Percentiles rank a stretch among this genome's conserved stretches.
These are phyloP conservation scores for Metellina segmentata DNA, from an alignment of 2,888 invertebrate genomes.

Conservation along the genomic window DNA sequence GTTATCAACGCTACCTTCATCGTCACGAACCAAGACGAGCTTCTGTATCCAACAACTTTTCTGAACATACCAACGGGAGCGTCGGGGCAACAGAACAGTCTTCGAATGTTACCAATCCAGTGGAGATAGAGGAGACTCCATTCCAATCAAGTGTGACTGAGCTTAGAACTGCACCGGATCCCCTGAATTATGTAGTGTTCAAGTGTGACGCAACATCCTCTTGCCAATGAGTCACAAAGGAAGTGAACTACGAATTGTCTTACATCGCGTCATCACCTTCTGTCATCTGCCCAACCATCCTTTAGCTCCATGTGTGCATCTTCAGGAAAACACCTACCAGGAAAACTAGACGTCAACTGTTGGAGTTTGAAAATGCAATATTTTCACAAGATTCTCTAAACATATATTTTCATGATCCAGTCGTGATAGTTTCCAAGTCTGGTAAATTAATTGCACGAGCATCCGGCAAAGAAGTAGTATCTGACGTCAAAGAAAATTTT, in stretches of 20 bases:
- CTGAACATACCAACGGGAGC: not conserved
- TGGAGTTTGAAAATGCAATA: too few relatives aligned
- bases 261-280: too few relatives aligned
- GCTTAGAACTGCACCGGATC: constrained; percentile 14
- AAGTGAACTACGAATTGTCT: too few relatives aligned
- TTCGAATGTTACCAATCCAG: constrained; percentile 6
- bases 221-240: too few relatives aligned
- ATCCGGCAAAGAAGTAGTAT: not conserved
- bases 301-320: too few relatives aligned
- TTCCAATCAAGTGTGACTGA: too few relatives aligned
- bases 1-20: not conserved
- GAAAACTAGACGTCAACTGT: too few relatives aligned
- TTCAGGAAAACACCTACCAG: too few relatives aligned
- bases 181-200: not conserved
- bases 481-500: not conserved
- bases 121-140: too few relatives aligned
- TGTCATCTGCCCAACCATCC: too few relatives aligned
- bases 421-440: not conserved
- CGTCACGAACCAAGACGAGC: not conserved
- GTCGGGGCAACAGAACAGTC: constrained; percentile 7
- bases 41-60: constrained; percentile 3
- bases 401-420: not conserved
- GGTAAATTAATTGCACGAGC: not conserved
- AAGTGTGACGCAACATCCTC: not conserved
- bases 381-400: too few relatives aligned